Conservation (phyloP, 2,888 invertebrate genomes). For the Neoitamus cyanurus region DNA sequence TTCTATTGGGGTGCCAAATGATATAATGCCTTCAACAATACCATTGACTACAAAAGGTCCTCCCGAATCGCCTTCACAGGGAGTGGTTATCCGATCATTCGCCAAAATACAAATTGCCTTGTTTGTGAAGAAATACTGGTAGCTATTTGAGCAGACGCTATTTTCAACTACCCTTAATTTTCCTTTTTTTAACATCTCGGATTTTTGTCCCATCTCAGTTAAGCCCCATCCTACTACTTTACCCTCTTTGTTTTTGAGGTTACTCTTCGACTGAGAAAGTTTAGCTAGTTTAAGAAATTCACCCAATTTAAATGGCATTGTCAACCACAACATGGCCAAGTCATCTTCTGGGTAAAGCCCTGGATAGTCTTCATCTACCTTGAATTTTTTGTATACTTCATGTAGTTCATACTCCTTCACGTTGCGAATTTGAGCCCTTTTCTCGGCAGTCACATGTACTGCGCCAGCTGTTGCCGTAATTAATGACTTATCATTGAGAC, state of each 20-base stretch:
- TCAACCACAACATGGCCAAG: background rate
- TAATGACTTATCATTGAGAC: background rate
- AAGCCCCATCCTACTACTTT: background rate
- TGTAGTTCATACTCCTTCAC: background rate
- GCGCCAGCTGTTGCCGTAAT: background rate
- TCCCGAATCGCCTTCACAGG: conserved; percentile 2
- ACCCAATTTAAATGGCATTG: background rate
- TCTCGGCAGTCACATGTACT: background rate
- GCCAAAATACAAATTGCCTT: background rate
- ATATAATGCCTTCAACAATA: background rate
- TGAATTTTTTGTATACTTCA: background rate
- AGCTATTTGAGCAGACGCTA: background rate
- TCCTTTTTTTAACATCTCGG: background rate
- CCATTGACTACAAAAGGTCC: background rate
- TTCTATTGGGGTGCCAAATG: background rate
- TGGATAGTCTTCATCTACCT: background rate
- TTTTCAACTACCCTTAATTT: background rate
- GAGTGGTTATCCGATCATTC: background rate
- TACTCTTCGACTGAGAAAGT: background rate
- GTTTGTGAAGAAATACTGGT: background rate
- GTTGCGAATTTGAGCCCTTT: background rate
- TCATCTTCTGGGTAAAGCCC: background rate
- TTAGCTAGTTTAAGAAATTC: background rate
- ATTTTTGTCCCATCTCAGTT: background rate
- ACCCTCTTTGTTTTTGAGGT: background rate